These are phyloP conservation scores for Heliopora coerulea DNA, from an alignment of 92 coral and sea anemone species.

Conservation along the genomic window DNA sequence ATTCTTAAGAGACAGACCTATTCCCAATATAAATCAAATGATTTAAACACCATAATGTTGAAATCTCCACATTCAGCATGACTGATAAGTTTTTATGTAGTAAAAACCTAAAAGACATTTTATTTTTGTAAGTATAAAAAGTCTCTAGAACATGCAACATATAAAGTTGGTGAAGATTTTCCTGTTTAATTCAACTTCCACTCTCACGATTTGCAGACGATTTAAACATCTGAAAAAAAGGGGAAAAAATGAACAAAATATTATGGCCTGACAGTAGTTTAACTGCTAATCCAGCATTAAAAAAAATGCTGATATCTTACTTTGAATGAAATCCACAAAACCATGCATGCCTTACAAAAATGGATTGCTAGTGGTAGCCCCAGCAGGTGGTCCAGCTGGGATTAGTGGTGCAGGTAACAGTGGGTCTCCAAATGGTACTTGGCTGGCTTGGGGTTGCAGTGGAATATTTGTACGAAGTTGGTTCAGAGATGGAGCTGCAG, in stretches of 20 bases:
- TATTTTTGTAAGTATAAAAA: not conserved
- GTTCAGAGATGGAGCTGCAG: constrained; percentile 91
- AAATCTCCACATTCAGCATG: not conserved
- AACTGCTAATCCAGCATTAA: no score
- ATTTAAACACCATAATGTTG: not conserved
- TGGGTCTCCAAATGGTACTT: constrained; percentile 62
- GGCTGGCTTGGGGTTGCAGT: constrained; percentile 42
- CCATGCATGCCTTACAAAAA: constrained; percentile 4
- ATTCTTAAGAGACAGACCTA: no score
- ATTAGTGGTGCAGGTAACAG: constrained; percentile 89
- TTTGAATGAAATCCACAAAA: no score
- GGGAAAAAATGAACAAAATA: no score
- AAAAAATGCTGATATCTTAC: no score
- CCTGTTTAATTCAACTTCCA: not conserved
- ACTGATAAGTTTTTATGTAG: not conserved
- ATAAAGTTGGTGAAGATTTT: not conserved
- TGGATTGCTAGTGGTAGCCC: constrained; percentile 42
- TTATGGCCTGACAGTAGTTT: no score
- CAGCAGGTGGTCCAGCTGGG: constrained; percentile 63
- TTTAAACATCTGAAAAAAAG: not conserved
- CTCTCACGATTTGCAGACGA: not conserved
- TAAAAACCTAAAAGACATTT: not conserved
- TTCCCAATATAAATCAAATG: not conserved
- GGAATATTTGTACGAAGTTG: constrained; percentile 72
- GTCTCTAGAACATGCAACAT: not conserved